Conservation (phyloP, 1,140 invertebrate species). For the Calliphora vicina region DNA sequence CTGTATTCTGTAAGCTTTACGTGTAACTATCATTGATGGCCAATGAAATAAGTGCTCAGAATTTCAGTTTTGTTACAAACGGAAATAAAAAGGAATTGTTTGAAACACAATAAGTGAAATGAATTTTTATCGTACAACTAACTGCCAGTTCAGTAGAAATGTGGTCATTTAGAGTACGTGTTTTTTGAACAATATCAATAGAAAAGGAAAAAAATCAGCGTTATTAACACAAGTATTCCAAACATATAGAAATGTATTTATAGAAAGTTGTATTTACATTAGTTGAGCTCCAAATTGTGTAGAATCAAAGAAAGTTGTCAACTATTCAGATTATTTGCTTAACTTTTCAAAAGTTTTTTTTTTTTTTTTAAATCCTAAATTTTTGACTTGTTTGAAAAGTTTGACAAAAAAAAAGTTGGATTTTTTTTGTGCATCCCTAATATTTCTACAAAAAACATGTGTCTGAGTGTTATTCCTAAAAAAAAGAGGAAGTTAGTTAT, state of each 20-base stretch:
- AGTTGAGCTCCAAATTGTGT: no score
- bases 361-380: no score
- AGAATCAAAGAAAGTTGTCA: no score
- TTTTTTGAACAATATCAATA: background rate
- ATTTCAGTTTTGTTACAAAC: background rate
- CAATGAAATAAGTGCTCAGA: background rate
- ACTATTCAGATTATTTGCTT: no score
- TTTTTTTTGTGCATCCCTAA: background rate
- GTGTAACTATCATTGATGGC: background rate
- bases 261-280: no score
- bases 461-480: background rate
- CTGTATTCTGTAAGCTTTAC: background rate
- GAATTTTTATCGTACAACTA: background rate
- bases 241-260: background rate
- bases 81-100: constrained; percentile 14
- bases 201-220: background rate
- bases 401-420: no score
- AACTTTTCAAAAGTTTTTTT: no score
- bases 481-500: no score
- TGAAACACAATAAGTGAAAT: background rate
- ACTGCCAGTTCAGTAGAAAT: background rate
- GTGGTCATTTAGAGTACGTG: constrained; percentile 28
- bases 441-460: background rate
- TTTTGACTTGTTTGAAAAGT: no score
- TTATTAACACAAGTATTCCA: constrained; percentile 5